These are phyloP conservation scores for Sphaerophoria taeniata DNA, from an alignment of 2,888 invertebrate genomes.

Conservation along the genomic window DNA sequence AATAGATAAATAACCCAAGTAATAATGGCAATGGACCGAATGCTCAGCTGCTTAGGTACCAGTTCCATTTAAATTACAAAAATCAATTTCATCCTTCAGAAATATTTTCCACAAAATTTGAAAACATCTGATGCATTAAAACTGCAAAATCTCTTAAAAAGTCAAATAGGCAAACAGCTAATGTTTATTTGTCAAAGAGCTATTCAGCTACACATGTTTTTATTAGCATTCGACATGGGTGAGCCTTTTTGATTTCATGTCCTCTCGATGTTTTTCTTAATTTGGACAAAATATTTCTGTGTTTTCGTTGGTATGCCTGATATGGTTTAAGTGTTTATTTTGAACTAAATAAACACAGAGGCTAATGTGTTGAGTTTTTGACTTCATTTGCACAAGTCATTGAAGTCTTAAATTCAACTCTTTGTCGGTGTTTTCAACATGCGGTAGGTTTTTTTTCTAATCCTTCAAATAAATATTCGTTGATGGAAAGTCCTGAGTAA, in stretches of 20 bases:
- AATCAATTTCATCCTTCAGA: too few relatives aligned
- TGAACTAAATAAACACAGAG: slow-evolving; percentile 10
- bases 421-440: slow-evolving; percentile 11
- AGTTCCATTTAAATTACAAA: too few relatives aligned
- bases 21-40: too few relatives aligned
- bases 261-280: background rate
- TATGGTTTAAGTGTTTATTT: background rate
- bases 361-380: slow-evolving; percentile 46
- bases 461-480: slow-evolving; percentile 13
- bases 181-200: slow-evolving; percentile 42
- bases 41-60: too few relatives aligned
- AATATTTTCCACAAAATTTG: slow-evolving; percentile 52
- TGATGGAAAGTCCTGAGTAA: background rate
- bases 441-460: slow-evolving; percentile 14
- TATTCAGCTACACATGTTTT: slow-evolving; percentile 39
- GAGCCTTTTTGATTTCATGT: slow-evolving; percentile 3
- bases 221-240: slow-evolving; percentile 49
- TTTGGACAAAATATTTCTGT: slow-evolving; percentile 46
- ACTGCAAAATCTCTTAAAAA: background rate
- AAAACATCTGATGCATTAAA: slow-evolving; percentile 24
- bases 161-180: slow-evolving; percentile 16
- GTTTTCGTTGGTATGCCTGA: slow-evolving; percentile 48
- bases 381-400: slow-evolving; percentile 21
- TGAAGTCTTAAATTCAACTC: slow-evolving; percentile 15
- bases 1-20: too few relatives aligned